Conservation (phyloP, 1,140 invertebrate genomes). For the Camponotus vicinus region DNA sequence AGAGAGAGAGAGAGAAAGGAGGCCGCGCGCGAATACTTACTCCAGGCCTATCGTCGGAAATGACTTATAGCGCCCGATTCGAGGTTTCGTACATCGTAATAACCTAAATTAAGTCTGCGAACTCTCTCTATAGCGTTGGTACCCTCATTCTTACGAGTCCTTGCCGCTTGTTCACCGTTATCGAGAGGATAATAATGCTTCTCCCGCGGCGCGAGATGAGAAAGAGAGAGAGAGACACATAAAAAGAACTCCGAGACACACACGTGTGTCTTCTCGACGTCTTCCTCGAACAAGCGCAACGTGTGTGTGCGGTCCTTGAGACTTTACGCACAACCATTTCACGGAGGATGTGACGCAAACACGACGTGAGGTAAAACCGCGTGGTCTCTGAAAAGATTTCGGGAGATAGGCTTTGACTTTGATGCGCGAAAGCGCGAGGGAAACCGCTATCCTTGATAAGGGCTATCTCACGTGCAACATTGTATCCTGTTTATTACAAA, state of each 20-base stretch:
- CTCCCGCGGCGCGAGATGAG: slow-evolving; percentile 36
- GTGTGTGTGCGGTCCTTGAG: slow-evolving; percentile 38
- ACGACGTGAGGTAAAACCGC: slow-evolving; percentile 25
- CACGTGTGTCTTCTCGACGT: slow-evolving; percentile 36
- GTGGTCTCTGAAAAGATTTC: slow-evolving; percentile 4
- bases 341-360: slow-evolving; percentile 45
- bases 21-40: slow-evolving; percentile 46
- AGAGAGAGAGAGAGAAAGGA: slow-evolving; percentile 28
- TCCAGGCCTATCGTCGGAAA: slow-evolving; percentile 69
- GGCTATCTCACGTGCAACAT: background rate
- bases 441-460: slow-evolving; percentile 33
- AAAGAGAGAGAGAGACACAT: background rate
- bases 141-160: slow-evolving; percentile 2
- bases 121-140: background rate
- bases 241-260: slow-evolving; percentile 26
- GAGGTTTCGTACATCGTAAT: slow-evolving; percentile 67
- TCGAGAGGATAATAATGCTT: slow-evolving; percentile 65
- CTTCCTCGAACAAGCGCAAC: slow-evolving; percentile 44
- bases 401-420: slow-evolving; percentile 18
- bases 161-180: slow-evolving; percentile 61
- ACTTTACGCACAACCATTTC: slow-evolving; percentile 33
- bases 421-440: slow-evolving; percentile 33
- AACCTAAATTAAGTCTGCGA: slow-evolving; percentile 73
- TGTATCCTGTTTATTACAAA: background rate
- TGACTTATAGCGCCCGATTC: slow-evolving; percentile 70